phyloP scores from a whole-genome alignment of 2,888 invertebrate species.

The Alentia gelatinosa region DNA sequence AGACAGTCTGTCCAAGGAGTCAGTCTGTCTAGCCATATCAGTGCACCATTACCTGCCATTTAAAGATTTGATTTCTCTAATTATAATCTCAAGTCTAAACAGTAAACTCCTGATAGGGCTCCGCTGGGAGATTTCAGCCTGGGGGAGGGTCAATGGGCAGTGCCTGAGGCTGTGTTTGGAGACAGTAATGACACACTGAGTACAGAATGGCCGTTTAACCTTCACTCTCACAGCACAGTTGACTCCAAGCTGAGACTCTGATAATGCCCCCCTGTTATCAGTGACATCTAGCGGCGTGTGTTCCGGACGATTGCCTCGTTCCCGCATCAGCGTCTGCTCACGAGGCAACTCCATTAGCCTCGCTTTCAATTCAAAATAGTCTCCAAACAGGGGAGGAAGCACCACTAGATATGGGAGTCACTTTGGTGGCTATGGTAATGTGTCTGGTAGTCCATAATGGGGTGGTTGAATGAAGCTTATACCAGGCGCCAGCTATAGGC shows the following conservation, averaged over 20 bases:
- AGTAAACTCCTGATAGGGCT: not conserved
- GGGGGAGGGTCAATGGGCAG: not conserved
- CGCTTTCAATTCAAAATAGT: not conserved
- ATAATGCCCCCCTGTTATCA: not conserved
- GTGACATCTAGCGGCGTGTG: not conserved
- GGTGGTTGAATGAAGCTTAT: not conserved
- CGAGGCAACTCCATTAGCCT: slow-evolving; percentile 7
- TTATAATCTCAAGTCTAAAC: not conserved
- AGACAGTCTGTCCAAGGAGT: no score
- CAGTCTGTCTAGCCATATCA: no score
- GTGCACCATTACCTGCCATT: no score
- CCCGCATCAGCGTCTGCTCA: not conserved
- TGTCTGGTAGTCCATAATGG: not conserved
- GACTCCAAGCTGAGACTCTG: not conserved
- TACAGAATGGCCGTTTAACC: not conserved
- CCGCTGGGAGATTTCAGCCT: not conserved
- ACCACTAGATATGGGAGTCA: not conserved
- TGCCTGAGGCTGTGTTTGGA: not conserved
- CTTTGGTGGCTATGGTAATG: not conserved
- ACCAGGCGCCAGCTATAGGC: not conserved
- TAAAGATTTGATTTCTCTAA: not conserved
- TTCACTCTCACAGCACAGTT: not conserved
- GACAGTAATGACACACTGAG: not conserved
- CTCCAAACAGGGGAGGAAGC: not conserved
- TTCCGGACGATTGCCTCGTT: not conserved